These are phyloP conservation scores for Hemibagrus guttatus DNA, from an alignment of 2,797 vertebrate species.

Conservation along the genomic window DNA sequence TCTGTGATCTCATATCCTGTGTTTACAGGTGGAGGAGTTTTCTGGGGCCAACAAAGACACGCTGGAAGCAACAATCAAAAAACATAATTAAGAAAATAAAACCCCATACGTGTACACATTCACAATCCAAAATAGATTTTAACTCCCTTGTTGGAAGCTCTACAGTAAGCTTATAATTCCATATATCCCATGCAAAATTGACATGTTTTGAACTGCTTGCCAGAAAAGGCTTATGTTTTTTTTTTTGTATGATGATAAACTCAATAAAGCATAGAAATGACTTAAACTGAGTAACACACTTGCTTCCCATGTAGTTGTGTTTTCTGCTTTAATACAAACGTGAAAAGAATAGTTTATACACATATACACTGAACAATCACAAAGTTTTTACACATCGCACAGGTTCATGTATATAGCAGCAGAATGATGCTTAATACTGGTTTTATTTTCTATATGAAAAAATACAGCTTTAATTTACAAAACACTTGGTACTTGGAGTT, in stretches of 20 bases:
- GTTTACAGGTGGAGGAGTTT: conserved; percentile 80
- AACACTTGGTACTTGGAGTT: conserved; percentile 68
- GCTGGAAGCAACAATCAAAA: conserved; percentile 71
- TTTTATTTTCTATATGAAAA: conserved; percentile 86
- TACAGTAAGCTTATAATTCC: background rate
- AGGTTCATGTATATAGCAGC: conserved; percentile 80
- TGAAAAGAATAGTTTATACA: conserved; percentile 80
- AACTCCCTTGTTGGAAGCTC: background rate
- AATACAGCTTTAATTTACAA: conserved; percentile 93
- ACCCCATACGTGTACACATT: background rate
- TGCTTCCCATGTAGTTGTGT: conserved; percentile 54
- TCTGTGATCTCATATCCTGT: background rate
- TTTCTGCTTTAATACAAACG: conserved; percentile 83
- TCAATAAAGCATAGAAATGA: conserved; percentile 59
- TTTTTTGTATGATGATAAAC: conserved; percentile 46
- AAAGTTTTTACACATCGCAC: conserved; percentile 82
- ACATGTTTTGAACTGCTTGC: conserved; percentile 15
- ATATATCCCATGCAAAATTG: background rate
- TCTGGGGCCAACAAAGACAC: conserved; percentile 79
- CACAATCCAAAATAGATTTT: background rate
- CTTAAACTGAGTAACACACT: conserved; percentile 2
- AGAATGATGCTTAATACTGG: conserved; percentile 80
- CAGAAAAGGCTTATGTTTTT: conserved; percentile 33
- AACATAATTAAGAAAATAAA: conserved; percentile 22
- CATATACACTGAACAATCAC: conserved; percentile 78